Evolutionary conservation across 1,140 invertebrate genomes (phyloP), one percentile per base, ranked within the genome.

Genomic region (Trichoplusia ni): DNA sequence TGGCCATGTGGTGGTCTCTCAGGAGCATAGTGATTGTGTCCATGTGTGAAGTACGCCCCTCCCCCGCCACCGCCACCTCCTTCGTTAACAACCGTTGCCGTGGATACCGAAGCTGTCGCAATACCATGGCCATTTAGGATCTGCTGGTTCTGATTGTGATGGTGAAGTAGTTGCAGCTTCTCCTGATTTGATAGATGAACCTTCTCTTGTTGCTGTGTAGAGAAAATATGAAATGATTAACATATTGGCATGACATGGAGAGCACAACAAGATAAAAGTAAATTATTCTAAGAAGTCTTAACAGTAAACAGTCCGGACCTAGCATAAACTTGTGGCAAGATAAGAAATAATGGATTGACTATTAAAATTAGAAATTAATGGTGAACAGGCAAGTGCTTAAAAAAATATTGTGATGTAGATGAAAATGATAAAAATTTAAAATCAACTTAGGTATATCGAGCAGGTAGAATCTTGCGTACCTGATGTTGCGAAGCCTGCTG

Each of bases 101-200:
- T 82, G 0, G 86, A 86, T 4, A 86, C 88, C 0, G 88, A 84
- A 0, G 89, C 82, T 0, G 88, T 81, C 0, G 87, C 75, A 37
- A 91, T 85, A 1, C 88, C 86, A 56, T 91, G 90, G 0, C 87
- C 86, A 47, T 90, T 91, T 37, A 90, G 63, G 37, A 89, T 84
- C 67, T 91, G 90, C 67, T 91, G 90, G 23, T 90, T 90, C 60
- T 90, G 92, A 79, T 85, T 93, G 88, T 79, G 92, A 81, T 79
- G 93, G 79, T 82, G 92, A 19, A 79, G 86, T 71, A 81, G 87
- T 82, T 79, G 91, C 42, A 81, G 90, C 64, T 91, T 91, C 47
- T 91, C 90, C 65, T 91, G 90, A 56, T 89, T 89, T n/a, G 89
- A 83, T 59, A 90, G 59, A 23, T 90, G 88, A 11, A 90, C 83